These are phyloP conservation scores for Drosophila pseudoananassae DNA, from an alignment of 1,140 invertebrate species.

Conservation along the genomic window DNA sequence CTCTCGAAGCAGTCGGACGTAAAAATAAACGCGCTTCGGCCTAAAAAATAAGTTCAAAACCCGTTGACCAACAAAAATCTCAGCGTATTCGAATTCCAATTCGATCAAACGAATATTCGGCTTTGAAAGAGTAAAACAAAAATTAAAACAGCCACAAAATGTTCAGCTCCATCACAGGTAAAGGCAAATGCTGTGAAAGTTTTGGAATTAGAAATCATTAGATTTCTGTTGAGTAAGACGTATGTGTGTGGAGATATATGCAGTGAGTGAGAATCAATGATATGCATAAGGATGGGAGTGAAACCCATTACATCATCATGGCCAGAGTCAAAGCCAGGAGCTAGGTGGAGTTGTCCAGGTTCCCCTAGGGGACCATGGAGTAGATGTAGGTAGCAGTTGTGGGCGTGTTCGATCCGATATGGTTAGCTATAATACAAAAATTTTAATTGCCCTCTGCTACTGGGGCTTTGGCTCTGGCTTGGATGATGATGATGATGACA, in stretches of 20 bases:
- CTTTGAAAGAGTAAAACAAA: slow-evolving; percentile 23
- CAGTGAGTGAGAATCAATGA: slow-evolving; percentile 40
- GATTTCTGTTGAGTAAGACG: neutral
- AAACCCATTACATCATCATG: slow-evolving; percentile 44
- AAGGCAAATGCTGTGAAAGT: slow-evolving; percentile 66
- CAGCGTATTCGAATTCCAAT: slow-evolving; percentile 43
- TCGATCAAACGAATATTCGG: slow-evolving; percentile 17
- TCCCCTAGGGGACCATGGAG: slow-evolving; percentile 7
- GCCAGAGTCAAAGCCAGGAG: neutral
- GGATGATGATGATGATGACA: slow-evolving; percentile 25
- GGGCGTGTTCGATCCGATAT: slow-evolving; percentile 50
- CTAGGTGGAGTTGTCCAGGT: slow-evolving; percentile 29
- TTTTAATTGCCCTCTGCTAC: slow-evolving; percentile 64
- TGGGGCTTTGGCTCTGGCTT: slow-evolving; percentile 27
- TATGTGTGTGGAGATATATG: neutral
- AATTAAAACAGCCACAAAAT: slow-evolving; percentile 58
- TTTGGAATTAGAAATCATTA: slow-evolving; percentile 45
- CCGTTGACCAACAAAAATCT: slow-evolving; percentile 32
- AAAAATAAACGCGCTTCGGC: slow-evolving; percentile 70
- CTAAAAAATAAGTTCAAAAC: slow-evolving; percentile 23
- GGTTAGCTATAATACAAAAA: slow-evolving; percentile 37
- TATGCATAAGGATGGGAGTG: slow-evolving; percentile 23
- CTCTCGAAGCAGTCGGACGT: slow-evolving; percentile 71
- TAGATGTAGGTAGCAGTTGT: slow-evolving; percentile 2
- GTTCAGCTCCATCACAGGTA: slow-evolving; percentile 81